Evolutionary conservation across 2,113 vertebrate genomes (phyloP), one percentile per base, ranked within the genome.

Genomic region (Choloepus hoffmanni): DNA sequence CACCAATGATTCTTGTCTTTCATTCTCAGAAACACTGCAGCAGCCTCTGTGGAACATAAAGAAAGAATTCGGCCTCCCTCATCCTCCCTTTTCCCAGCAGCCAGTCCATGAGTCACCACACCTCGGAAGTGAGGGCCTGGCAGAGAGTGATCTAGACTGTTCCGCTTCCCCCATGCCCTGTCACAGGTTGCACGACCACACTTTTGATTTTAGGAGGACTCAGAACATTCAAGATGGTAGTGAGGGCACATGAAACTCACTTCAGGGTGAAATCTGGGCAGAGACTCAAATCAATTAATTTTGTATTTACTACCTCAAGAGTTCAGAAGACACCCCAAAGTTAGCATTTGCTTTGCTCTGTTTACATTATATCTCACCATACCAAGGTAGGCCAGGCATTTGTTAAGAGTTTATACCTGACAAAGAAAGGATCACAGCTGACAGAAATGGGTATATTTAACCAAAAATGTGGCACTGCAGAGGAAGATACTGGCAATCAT

Each of bases 221-320:
- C 97, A 0, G 94, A 98, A 84, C 85, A 5, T 97, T 96, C 98
- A 94, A 3, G 98, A 96, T 83, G 97, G 94, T 11, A 96, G 93
- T 19, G 98, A 98, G 93, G 92, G 98, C 62, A 98, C 98, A 65
- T 99, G 97, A 98, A 95, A 88, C 10, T 84, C n/a, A 33, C 14
- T 87, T 50, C 62, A 26, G 6, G 5, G 53, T 5, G 88, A 93
- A 88, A 87, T 48, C 87, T 94, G 78, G 91, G 88, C 89, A 96
- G 65, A 93, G 65, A 97, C 96, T 96, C 72, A 0, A 60, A 5
- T 72, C 86, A 23, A 7, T 90, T 89, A 94, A 96, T 98, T 96
- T 78, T 98, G 96, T 97, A 96, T 97, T 98, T 96, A 97, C 98
- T 99, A 99, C 98, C 98, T 99, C 98, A 98, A 36, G 97, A 95